Conservation (phyloP, 2,888 invertebrate genomes). For the Chalcis sispes region DNA sequence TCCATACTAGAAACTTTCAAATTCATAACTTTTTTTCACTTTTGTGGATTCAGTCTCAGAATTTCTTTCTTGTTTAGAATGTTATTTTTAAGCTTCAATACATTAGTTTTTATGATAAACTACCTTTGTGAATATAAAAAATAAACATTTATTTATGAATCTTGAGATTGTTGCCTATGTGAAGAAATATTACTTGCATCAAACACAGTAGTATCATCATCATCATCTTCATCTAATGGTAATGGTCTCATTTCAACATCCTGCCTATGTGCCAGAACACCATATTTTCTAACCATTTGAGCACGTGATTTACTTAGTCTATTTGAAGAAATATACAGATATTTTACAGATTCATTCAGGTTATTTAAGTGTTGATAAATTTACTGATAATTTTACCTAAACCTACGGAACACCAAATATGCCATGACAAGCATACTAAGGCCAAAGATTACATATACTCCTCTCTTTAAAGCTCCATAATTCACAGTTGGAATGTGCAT, state of each 20-base stretch:
- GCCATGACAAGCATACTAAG: slow-evolving; percentile 71
- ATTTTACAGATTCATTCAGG: slow-evolving; percentile 5
- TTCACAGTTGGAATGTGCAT: slow-evolving; percentile 63
- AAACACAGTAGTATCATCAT: slow-evolving; percentile 75
- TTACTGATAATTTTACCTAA: slow-evolving; percentile 63
- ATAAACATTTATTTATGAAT: slow-evolving; percentile 57
- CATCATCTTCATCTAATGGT: slow-evolving; percentile 76
- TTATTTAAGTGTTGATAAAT: slow-evolving; percentile 24
- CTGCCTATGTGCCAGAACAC: slow-evolving; percentile 74
- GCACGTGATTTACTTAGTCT: slow-evolving; percentile 73
- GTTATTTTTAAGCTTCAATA: slow-evolving; percentile 28
- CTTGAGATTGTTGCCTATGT: slow-evolving; percentile 62
- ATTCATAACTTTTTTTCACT: slow-evolving; percentile 28
- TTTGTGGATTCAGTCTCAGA: slow-evolving; percentile 56
- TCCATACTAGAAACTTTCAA: slow-evolving; percentile 20
- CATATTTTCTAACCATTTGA: slow-evolving; percentile 75
- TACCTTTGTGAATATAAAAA: slow-evolving; percentile 47
- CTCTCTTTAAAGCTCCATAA: slow-evolving; percentile 71
- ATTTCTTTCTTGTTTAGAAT: slow-evolving; percentile 50
- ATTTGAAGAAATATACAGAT: slow-evolving; percentile 14
- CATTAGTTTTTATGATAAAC: slow-evolving; percentile 13
- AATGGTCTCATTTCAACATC: slow-evolving; percentile 76
- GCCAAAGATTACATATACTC: slow-evolving; percentile 73
- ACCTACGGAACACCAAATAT: slow-evolving; percentile 71
- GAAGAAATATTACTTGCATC: slow-evolving; percentile 69